phyloP scores from a whole-genome alignment of 2,888 invertebrate species.

The Andricus curvator region DNA sequence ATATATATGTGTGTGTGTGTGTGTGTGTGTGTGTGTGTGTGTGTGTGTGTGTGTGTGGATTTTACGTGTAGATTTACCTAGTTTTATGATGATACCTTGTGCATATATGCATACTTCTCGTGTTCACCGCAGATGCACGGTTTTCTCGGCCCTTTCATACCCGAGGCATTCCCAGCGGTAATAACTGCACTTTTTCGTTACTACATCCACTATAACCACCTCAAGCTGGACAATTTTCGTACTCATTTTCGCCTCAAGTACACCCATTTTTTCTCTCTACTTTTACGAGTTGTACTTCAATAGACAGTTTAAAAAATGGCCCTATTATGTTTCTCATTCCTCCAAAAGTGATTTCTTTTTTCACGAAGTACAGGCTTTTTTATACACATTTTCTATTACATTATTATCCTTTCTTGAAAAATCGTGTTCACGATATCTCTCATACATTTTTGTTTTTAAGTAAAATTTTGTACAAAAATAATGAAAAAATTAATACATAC shows the following conservation, averaged over 20 bases:
- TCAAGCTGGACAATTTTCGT: constrained; percentile 21
- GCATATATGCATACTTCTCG: background rate
- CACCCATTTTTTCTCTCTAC: background rate
- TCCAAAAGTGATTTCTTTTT: background rate
- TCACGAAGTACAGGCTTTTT: background rate
- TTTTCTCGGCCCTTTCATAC: constrained; percentile 23
- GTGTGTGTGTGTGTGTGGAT: too few species aligned
- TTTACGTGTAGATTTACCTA: constrained; percentile 53
- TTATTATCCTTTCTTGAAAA: too few species aligned
- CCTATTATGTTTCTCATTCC: background rate
- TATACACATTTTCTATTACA: too few species aligned
- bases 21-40: too few species aligned
- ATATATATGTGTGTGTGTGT: too few species aligned
- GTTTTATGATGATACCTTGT: constrained; percentile 56
- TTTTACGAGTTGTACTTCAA: background rate
- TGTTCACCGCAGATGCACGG: constrained; percentile 19
- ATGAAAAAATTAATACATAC: too few species aligned
- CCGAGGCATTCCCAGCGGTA: constrained; percentile 10
- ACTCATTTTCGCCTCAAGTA: constrained; percentile 5
- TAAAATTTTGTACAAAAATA: too few species aligned
- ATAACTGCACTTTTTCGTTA: constrained; percentile 28
- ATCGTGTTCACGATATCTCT: too few species aligned
- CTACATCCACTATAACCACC: constrained; percentile 19
- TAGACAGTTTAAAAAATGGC: background rate
- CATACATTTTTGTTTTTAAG: too few species aligned